These are phyloP conservation scores for Onychorhynchus coronatus DNA, from an alignment of 2,113 vertebrate genomes.

Conservation along the genomic window DNA sequence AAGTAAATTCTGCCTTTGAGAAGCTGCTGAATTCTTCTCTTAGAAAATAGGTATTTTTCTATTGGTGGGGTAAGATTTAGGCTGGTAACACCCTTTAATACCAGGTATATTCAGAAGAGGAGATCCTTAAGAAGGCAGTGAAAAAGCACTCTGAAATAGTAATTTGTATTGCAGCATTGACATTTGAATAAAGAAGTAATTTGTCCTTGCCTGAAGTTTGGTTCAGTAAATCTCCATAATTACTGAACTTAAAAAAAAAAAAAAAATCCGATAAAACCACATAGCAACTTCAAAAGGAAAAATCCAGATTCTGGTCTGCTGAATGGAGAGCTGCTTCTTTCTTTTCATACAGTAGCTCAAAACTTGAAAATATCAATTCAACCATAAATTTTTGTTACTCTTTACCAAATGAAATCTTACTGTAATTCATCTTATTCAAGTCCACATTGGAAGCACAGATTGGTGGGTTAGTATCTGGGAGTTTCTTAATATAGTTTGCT, in stretches of 20 bases:
- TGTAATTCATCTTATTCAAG: background rate
- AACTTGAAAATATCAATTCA: background rate
- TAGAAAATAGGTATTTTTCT: background rate
- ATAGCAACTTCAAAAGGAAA: background rate
- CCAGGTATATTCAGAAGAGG: background rate
- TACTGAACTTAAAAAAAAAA: background rate
- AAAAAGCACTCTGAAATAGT: background rate
- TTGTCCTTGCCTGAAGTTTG: background rate
- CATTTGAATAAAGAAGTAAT: background rate
- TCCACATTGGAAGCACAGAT: background rate
- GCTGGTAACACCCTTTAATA: background rate
- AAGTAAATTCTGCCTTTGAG: constrained; percentile 4
- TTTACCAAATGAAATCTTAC: background rate
- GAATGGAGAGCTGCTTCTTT: background rate
- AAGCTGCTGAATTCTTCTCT: background rate
- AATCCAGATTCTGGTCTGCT: background rate
- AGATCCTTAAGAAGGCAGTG: background rate
- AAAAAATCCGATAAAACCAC: background rate
- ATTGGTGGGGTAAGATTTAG: background rate
- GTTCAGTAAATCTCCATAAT: background rate
- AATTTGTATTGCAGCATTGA: background rate
- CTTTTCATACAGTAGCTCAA: background rate
- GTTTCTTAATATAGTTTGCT: background rate
- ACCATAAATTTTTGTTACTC: background rate
- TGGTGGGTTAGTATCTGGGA: background rate